Evolutionary conservation across 2,797 vertebrate species (phyloP).

Genomic region (Menidia menidia): DNA sequence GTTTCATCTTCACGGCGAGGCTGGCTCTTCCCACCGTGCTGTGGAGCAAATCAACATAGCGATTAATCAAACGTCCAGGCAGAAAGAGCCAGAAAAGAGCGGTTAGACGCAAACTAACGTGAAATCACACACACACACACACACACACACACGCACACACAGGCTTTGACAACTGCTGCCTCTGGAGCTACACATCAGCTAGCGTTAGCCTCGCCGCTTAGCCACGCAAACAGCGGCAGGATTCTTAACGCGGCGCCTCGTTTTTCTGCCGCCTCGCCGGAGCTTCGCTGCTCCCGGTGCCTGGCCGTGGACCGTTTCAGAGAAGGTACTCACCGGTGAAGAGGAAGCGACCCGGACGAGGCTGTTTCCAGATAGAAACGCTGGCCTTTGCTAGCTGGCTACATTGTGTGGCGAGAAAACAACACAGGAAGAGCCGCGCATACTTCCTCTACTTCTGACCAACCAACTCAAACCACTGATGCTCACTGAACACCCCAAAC

Average conservation of each 20-base stretch:
- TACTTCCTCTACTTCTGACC: conserved; percentile 54
- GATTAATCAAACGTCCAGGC: background rate
- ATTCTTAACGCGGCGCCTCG: conserved; percentile 16
- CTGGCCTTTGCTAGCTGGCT: background rate
- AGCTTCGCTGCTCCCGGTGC: background rate
- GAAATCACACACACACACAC: background rate
- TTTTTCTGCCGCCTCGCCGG: background rate
- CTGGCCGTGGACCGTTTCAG: background rate
- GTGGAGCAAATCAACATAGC: conserved; percentile 3
- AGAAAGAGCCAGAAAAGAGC: too few species aligned
- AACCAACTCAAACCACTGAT: conserved; percentile 34
- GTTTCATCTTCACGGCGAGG: conserved; percentile 33
- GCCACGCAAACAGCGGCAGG: conserved; percentile 12
- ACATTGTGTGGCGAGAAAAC: conserved; percentile 9
- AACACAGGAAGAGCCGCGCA: conserved; percentile 45
- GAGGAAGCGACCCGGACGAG: background rate
- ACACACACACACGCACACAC: background rate
- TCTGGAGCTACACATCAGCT: conserved; percentile 12
- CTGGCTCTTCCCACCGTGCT: conserved; percentile 16
- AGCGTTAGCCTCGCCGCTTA: conserved; percentile 48
- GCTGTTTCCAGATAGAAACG: background rate
- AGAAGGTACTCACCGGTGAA: conserved; percentile 10
- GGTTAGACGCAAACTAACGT: too few species aligned
- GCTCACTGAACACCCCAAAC: background rate
- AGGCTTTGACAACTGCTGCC: too few species aligned